phyloP scores from a whole-genome alignment of 2,113 vertebrate genomes.

The Halichoeres trimaculatus region DNA sequence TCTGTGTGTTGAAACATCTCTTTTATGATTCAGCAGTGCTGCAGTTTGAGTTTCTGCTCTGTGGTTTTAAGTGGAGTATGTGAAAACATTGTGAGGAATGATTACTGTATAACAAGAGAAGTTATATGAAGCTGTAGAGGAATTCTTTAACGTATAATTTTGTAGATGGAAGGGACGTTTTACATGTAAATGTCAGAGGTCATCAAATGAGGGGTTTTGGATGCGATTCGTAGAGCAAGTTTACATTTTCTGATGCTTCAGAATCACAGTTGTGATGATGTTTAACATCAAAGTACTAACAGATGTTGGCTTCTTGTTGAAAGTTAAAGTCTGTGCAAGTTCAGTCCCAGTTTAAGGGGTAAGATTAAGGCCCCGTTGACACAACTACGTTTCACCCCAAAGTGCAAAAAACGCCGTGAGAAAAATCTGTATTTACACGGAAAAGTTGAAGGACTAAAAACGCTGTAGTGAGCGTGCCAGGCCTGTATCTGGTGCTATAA shows the following conservation, averaged over 20 bases:
- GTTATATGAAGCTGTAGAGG: not conserved
- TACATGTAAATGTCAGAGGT: too few relatives aligned
- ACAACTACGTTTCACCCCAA: too few relatives aligned
- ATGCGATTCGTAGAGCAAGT: too few relatives aligned
- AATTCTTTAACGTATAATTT: not conserved
- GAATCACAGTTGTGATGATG: too few relatives aligned
- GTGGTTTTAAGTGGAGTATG: not conserved
- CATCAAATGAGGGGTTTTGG: not conserved
- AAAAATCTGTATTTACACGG: too few relatives aligned
- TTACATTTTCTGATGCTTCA: too few relatives aligned
- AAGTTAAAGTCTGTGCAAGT: not conserved
- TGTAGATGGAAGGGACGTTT: not conserved
- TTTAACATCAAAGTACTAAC: not conserved
- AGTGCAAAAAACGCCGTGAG: too few relatives aligned
- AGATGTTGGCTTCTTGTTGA: not conserved
- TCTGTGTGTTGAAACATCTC: not conserved
- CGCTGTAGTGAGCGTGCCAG: too few relatives aligned
- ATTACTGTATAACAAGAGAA: not conserved
- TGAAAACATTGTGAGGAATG: not conserved
- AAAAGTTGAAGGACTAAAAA: too few relatives aligned
- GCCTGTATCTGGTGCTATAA: too few relatives aligned
- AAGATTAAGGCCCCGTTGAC: too few relatives aligned
- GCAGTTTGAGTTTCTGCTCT: not conserved
- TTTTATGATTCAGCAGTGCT: slow-evolving; percentile 6
- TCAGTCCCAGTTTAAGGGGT: not conserved